phyloP scores from a whole-genome alignment of 2,797 vertebrate genomes.

The Takifugu rubripes region DNA sequence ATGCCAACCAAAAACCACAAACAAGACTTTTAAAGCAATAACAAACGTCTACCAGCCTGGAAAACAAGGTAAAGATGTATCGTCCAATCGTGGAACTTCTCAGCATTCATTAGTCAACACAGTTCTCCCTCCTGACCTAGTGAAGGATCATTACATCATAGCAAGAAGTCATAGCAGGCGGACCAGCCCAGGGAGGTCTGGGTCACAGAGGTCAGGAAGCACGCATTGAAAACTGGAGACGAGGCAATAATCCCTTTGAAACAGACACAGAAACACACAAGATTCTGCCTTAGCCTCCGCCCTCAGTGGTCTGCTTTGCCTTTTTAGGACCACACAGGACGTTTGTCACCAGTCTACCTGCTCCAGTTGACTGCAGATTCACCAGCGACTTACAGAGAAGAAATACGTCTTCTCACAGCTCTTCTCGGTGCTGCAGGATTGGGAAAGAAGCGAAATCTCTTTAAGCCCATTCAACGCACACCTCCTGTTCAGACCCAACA shows the following conservation, averaged over 20 bases:
- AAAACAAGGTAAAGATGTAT: constrained; percentile 46
- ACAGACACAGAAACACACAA: neutral
- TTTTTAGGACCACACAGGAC: constrained; percentile 1
- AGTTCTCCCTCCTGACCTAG: neutral
- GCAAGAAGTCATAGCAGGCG: constrained; percentile 23
- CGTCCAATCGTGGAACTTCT: constrained; percentile 31
- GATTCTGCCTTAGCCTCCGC: neutral
- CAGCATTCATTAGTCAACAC: constrained; percentile 55
- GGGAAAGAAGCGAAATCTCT: neutral
- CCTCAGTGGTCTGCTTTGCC: neutral
- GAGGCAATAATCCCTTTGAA: neutral
- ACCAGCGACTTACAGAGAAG: constrained; percentile 16
- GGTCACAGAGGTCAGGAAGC: constrained; percentile 23
- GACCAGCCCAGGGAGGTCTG: neutral
- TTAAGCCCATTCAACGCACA: neutral
- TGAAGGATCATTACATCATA: constrained; percentile 13
- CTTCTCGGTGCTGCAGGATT: neutral
- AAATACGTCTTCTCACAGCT: neutral
- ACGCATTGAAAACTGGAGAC: constrained; percentile 5
- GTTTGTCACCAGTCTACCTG: constrained; percentile 27
- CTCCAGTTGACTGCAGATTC: constrained; percentile 26
- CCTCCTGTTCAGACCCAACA: too few relatives aligned
- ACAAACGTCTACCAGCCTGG: constrained; percentile 15
- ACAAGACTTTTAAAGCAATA: constrained; percentile 1
- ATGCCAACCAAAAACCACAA: neutral